phyloP scores from a whole-genome alignment of 2,113 vertebrate species.

The Corydoras maculifer region DNA sequence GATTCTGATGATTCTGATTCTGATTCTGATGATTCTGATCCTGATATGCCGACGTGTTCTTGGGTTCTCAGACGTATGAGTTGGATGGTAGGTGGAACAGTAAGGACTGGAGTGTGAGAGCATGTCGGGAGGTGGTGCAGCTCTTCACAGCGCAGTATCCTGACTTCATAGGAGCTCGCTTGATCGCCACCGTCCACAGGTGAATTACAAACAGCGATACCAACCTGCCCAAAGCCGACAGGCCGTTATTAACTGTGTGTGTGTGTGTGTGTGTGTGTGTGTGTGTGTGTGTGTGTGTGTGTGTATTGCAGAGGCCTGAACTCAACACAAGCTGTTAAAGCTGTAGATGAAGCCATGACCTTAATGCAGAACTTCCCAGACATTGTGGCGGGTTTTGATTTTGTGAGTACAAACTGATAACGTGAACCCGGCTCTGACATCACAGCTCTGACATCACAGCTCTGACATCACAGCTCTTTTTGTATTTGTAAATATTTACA shows the following conservation, averaged over 20 bases:
- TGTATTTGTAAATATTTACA: no score
- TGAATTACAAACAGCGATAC: slow-evolving; percentile 19
- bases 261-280: slow-evolving; percentile 24
- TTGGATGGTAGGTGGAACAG: slow-evolving; percentile 70
- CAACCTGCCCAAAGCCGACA: background rate
- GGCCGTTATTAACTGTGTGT: background rate
- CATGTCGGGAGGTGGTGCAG: slow-evolving; percentile 65
- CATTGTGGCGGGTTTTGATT: slow-evolving; percentile 81
- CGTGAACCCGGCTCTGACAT: no score
- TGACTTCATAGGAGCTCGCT: slow-evolving; percentile 73
- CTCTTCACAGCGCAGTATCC: slow-evolving; percentile 68
- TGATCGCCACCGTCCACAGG: slow-evolving; percentile 71
- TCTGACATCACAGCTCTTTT: no score
- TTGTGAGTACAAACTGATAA: slow-evolving; percentile 63
- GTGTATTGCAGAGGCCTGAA: slow-evolving; percentile 59
- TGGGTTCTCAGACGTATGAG: slow-evolving; percentile 72
- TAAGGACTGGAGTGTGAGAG: slow-evolving; percentile 65
- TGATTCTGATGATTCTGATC: no score
- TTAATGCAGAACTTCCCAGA: slow-evolving; percentile 71
- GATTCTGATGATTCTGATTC: no score
- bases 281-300: slow-evolving; percentile 3
- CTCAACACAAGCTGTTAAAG: slow-evolving; percentile 53
- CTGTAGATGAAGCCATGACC: slow-evolving; percentile 63
- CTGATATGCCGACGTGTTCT: no score
- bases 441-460: no score